Evolutionary conservation across 2,888 invertebrate species (phyloP), one percentile per base, ranked within the genome.

Genomic region (Aphodius granarius): DNA sequence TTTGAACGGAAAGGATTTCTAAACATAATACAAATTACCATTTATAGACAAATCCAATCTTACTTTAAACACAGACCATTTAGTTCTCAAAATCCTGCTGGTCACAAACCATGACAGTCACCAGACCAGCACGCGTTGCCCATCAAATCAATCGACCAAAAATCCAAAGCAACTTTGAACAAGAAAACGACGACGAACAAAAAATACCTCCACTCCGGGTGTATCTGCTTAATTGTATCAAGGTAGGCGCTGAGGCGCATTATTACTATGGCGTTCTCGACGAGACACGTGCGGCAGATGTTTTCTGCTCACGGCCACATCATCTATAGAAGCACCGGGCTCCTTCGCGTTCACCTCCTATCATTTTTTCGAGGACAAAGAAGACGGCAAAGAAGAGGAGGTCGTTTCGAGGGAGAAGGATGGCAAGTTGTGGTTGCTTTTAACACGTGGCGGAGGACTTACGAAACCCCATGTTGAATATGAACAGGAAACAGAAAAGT

Each of bases 271-370:
- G 74, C 73, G 73, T 5, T 43, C 43, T 1, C 43, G 6, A 43
- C 73, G 74, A 76, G 75, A 80, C 79, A 80, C 79, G 79, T 80
- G 79, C 79, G 79, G 78, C 79, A 80, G 79, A 78, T 80, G 79
- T 77, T 76, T 76, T 43, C 43, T 43, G 43, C 43, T 3, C 43
- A 43, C 9, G 43, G 43, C 13, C 43, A 43, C 13, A 43, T 43
- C 13, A 43, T 43, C 43, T 43, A 43, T 6, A 43, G 43, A n/a
- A n/a, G 13, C 43, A 43, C 43, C 43, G 43, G 43, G 43, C 43
- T 13, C 43, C 43, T 43, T 13, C 43, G 43, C 6, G 4, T 13
- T 43, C 43, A 43, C 43, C 43, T 43, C 43, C 43, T 43, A 43
- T 43, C 43, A n/a, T 43, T 43, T 43, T 43, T 43, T 43, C 43